phyloP scores from a whole-genome alignment of 2,113 vertebrate species.

The Rhea pennata region DNA sequence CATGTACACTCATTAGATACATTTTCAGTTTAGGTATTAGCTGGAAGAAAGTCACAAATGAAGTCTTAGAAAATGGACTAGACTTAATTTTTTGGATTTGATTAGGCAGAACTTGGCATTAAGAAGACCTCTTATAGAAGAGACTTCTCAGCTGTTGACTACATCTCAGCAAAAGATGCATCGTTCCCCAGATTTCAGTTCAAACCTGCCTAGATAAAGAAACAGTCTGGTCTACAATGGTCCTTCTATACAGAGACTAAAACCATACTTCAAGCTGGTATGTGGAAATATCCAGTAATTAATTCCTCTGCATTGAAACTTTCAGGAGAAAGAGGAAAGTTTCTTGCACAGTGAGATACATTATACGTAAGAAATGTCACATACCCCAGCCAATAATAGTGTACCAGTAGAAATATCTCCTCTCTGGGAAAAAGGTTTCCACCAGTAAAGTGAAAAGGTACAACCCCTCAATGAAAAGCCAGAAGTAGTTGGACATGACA shows the following conservation, averaged over 20 bases:
- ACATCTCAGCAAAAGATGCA: background rate
- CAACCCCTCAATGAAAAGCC: constrained; percentile 97
- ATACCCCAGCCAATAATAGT: constrained; percentile 89
- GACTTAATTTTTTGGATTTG: background rate
- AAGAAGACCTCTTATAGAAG: background rate
- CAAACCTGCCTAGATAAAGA: background rate
- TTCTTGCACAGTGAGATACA: background rate
- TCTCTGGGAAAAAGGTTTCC: constrained; percentile 97
- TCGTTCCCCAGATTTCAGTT: background rate
- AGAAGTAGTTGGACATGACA: constrained; percentile 99
- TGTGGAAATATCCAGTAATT: background rate
- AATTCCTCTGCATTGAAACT: background rate
- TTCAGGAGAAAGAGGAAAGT: background rate
- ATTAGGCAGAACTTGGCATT: background rate
- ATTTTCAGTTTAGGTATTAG: background rate
- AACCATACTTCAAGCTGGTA: background rate
- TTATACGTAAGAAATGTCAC: constrained; percentile 1
- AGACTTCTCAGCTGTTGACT: background rate
- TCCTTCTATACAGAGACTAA: background rate
- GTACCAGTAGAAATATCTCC: constrained; percentile 98
- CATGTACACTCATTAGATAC: background rate
- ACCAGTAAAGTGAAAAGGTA: constrained; percentile 97
- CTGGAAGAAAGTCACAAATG: background rate
- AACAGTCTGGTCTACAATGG: rapidly evolving
- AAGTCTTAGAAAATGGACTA: background rate